Evolutionary conservation across 2,888 invertebrate species (phyloP), one percentile per base, ranked within the genome.

Genomic region (Malthinus seriepunctatus): DNA sequence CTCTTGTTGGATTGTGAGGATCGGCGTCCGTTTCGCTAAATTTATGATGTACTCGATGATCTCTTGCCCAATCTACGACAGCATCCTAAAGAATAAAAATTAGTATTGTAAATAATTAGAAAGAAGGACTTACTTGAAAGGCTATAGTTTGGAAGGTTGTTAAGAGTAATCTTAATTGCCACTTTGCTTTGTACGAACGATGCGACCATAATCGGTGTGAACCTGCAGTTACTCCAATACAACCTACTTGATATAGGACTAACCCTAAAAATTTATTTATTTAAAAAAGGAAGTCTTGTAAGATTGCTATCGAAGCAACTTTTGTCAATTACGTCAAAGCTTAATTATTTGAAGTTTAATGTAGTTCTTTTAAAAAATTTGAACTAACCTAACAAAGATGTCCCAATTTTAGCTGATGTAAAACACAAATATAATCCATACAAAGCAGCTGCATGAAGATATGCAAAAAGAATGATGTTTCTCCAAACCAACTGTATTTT

Each of bases 171-270:
- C 91, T 83, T 4, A 97, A 83, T 0, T 95, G 97, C 85, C 90
- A 88, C 78, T 88, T 94, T 6, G 97, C 97, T 82, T 97, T 97
- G 83, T 97, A 98, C 0, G 96, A 88, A 72, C 92, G 88, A 81
- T 98, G 98, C 1, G 97, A 87, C 97, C 97, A 98, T 32, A 97
- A 84, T 69, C 98, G 84, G 80, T 98, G 98, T 1, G 95, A 95
- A 23, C 99, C 99, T 12, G 96, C 97, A 10, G 98, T 98, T 64
- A 98, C 93, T 11, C 98, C 97, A 60, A 97, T 79, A 4, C 93
- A 97, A 7, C 91, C 88, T 63, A 86, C 77, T 55, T 90, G 81
- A 79, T 94, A 94, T 56, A 93, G 76, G 1, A 88, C 51, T 56
- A 88, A 80, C 8, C 90, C 95, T 70, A 59, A 8, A 63, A 37